Conservation (phyloP, 2,888 invertebrate species). For the Mesorhabditis spiculigera region DNA sequence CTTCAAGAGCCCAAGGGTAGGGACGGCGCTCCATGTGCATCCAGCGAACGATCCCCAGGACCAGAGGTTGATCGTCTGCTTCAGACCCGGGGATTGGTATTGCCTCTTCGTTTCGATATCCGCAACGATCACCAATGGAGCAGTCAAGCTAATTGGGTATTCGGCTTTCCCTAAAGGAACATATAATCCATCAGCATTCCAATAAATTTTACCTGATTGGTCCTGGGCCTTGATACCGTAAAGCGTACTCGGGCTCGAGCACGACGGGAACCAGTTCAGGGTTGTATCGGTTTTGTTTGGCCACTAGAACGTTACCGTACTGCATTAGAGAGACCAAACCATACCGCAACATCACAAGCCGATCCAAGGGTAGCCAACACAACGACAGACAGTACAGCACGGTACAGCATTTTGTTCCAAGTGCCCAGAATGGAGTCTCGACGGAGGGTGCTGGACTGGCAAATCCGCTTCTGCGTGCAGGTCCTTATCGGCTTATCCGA, state of each 20-base stretch:
- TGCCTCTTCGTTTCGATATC: constrained; percentile 22
- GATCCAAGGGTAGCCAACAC: too few relatives aligned
- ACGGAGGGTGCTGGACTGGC: too few relatives aligned
- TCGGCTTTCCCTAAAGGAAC: constrained; percentile 23
- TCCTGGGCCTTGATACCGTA: constrained; percentile 15
- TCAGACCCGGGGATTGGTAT: constrained; percentile 25
- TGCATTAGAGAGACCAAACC: too few relatives aligned
- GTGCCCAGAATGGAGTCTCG: too few relatives aligned
- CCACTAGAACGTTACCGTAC: constrained; percentile 13
- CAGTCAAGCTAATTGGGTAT: constrained; percentile 30
- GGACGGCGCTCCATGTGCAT: constrained; percentile 22
- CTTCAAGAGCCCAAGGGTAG: constrained; percentile 28
- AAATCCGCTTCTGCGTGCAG: too few relatives aligned
- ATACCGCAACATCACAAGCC: too few relatives aligned
- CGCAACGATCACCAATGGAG: constrained; percentile 27
- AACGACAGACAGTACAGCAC: too few relatives aligned
- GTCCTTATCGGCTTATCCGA: too few relatives aligned
- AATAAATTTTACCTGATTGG: constrained; percentile 4
- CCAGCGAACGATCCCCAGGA: constrained; percentile 15
- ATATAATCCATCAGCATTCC: neutral
- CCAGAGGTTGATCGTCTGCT: constrained; percentile 24
- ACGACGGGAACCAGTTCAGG: constrained; percentile 29
- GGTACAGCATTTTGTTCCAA: too few relatives aligned
- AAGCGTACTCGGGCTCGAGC: constrained; percentile 22
- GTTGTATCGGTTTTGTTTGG: constrained; percentile 30